Conservation (phyloP, 2,113 vertebrate genomes). For the Alethe castanea region DNA sequence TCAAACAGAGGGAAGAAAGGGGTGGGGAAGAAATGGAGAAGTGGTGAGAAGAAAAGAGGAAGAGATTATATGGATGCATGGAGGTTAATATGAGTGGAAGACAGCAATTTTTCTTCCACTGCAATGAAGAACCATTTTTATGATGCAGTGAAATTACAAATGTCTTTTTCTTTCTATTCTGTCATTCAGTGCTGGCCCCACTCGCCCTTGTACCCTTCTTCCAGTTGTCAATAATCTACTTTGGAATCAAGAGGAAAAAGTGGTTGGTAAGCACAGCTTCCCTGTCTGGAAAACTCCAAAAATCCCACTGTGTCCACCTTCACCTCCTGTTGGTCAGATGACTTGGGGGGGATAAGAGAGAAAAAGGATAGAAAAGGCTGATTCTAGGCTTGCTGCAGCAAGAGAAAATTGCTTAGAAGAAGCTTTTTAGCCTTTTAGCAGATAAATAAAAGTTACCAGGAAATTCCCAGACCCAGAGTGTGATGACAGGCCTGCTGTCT, state of each 20-base stretch:
- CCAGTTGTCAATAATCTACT: conserved; percentile 37
- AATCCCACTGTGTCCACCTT: not conserved
- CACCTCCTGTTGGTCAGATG: not conserved
- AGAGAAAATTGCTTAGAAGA: not conserved
- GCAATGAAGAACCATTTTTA: not conserved
- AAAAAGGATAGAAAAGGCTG: not conserved
- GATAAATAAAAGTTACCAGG: not conserved
- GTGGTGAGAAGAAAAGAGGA: not conserved
- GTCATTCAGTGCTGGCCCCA: conserved; percentile 45
- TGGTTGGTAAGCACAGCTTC: conserved; percentile 52
- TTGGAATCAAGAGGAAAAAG: conserved; percentile 28
- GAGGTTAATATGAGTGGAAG: not conserved
- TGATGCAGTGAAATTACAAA: not conserved
- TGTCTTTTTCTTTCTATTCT: not conserved
- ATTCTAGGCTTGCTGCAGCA: not conserved
- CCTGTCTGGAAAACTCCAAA: not conserved
- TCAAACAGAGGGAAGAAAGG: not conserved
- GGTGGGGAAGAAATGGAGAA: not conserved
- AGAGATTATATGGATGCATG: not conserved
- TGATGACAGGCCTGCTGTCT: not conserved
- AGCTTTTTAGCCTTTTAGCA: not conserved
- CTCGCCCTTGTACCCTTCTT: conserved; percentile 15
- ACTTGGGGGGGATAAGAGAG: fast-evolving
- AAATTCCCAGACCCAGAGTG: not conserved
- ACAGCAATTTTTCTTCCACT: not conserved